Percentiles rank a stretch among this genome's conserved stretches.
These are phyloP conservation scores for Drosophila niveifrons DNA, from an alignment of 2,888 invertebrate genomes.

Conservation along the genomic window DNA sequence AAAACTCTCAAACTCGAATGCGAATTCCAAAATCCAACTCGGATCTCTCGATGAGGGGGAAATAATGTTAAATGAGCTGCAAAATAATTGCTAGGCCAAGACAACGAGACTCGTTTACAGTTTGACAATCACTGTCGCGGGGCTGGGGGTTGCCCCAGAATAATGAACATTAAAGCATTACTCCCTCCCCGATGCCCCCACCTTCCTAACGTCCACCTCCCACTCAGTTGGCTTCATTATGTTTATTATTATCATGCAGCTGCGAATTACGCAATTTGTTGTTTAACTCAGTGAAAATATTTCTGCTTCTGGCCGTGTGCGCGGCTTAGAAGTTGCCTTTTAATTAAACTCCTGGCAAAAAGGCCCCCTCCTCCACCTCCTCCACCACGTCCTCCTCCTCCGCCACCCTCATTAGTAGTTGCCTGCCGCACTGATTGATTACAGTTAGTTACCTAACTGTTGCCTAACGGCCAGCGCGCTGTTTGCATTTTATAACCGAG, in stretches of 20 bases:
- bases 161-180: conserved; percentile 27
- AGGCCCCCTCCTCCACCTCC: neutral
- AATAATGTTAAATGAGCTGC: conserved; percentile 74
- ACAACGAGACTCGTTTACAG: conserved; percentile 49
- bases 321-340: conserved; percentile 60
- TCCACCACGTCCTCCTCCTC: neutral
- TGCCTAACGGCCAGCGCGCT: conserved; percentile 49
- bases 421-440: conserved; percentile 68
- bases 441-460: conserved; percentile 73
- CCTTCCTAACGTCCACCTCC: neutral
- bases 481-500: conserved; percentile 39
- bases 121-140: conserved; percentile 44
- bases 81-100: conserved; percentile 60
- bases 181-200: neutral
- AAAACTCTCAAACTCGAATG: conserved; percentile 5
- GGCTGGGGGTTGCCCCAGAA: neutral
- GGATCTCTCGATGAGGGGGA: conserved; percentile 45
- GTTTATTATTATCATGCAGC: conserved; percentile 63
- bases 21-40: conserved; percentile 44
- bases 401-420: conserved; percentile 32
- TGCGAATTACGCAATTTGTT: conserved; percentile 76
- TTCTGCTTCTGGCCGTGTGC: conserved; percentile 39
- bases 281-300: conserved; percentile 70
- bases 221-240: conserved; percentile 37
- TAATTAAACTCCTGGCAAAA: conserved; percentile 67